phyloP scores from a whole-genome alignment of 2,888 invertebrate genomes.

The Cryptosula pallasiana region DNA sequence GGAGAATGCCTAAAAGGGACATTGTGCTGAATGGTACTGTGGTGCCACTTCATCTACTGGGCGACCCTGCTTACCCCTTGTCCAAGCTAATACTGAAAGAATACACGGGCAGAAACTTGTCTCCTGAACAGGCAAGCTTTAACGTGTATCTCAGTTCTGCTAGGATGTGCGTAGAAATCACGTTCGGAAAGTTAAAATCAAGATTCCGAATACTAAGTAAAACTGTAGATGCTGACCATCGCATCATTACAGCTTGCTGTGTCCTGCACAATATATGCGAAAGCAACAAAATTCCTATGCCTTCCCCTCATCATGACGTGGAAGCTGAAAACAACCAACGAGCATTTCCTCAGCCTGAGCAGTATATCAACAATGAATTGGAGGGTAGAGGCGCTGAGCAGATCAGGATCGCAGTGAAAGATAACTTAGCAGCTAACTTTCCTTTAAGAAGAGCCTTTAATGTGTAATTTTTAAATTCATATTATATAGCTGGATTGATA shows the following conservation, averaged over 20 bases:
- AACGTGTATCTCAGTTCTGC: background rate
- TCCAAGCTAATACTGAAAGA: background rate
- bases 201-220: background rate
- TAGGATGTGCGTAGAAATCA: conserved; percentile 4
- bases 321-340: too few species aligned
- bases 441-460: too few species aligned
- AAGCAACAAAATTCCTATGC: background rate
- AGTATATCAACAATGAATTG: too few species aligned
- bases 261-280: background rate
- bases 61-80: background rate
- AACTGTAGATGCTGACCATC: too few species aligned
- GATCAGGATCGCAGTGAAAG: too few species aligned
- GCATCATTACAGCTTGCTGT: background rate
- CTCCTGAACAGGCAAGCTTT: background rate
- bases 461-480: too few species aligned
- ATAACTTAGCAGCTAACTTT: too few species aligned
- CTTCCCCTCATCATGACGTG: background rate
- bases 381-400: too few species aligned
- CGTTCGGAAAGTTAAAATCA: background rate
- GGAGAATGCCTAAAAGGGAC: background rate
- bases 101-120: background rate
- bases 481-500: too few species aligned
- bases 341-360: too few species aligned
- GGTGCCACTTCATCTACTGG: background rate
- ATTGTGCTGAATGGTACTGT: background rate